These are phyloP conservation scores for Contarinia nasturtii DNA, from an alignment of 1,140 invertebrate genomes.

Conservation along the genomic window DNA sequence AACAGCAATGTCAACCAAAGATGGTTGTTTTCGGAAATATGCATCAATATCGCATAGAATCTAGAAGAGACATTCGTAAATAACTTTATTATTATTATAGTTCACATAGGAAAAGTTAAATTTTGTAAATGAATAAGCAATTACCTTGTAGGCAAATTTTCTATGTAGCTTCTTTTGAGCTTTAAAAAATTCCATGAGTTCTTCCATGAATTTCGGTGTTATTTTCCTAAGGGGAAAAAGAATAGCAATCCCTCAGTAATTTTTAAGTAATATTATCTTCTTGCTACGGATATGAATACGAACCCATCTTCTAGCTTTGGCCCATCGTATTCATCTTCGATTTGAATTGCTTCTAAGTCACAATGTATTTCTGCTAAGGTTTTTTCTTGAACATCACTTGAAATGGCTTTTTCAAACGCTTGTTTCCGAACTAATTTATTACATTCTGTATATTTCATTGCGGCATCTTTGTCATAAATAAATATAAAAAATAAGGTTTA, in stretches of 20 bases:
- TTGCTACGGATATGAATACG: no score
- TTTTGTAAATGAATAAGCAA: no score
- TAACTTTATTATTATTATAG: background rate
- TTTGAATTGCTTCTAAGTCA: conserved; percentile 81
- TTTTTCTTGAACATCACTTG: conserved; percentile 74
- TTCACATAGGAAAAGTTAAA: no score
- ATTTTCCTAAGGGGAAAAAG: no score
- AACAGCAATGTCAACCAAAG: conserved; percentile 78
- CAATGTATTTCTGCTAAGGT: conserved; percentile 65
- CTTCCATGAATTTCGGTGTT: conserved; percentile 62
- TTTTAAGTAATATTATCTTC: no score
- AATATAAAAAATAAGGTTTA: no score
- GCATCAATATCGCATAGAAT: conserved; percentile 82
- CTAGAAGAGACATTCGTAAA: conserved; percentile 28
- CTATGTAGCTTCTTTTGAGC: conserved; percentile 84
- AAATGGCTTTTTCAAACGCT: conserved; percentile 94
- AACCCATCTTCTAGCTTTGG: conserved; percentile 78
- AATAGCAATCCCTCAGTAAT: no score
- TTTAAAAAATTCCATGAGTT: conserved; percentile 81
- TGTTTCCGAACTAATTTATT: conserved; percentile 88
- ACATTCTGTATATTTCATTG: conserved; percentile 85
- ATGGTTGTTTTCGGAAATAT: conserved; percentile 66
- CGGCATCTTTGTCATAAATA: conserved; percentile 87
- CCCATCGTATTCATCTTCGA: conserved; percentile 88
- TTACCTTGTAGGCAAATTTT: conserved; percentile 93